These are phyloP conservation scores for Drosophila putrida DNA, from an alignment of 2,888 invertebrate species.

Conservation along the genomic window DNA sequence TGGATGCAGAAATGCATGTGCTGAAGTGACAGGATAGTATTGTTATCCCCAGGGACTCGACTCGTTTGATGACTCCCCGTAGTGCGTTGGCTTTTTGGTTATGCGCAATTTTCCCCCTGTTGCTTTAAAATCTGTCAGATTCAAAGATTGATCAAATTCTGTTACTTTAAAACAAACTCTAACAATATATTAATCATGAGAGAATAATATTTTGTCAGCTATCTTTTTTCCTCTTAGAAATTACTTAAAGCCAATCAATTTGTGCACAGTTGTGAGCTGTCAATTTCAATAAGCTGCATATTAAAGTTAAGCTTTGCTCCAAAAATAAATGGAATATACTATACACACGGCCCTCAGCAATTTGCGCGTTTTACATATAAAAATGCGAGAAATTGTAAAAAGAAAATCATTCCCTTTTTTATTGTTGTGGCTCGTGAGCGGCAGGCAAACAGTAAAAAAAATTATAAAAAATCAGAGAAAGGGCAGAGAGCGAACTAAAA, in stretches of 20 bases:
- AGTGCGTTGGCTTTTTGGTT: slow-evolving; percentile 45
- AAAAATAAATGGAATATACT: slow-evolving; percentile 21
- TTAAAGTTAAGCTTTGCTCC: slow-evolving; percentile 26
- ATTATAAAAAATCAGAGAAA: not conserved
- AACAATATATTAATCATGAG: slow-evolving; percentile 5
- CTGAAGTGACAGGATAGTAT: slow-evolving; percentile 27
- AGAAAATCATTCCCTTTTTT: slow-evolving; percentile 28
- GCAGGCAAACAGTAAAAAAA: slow-evolving; percentile 11
- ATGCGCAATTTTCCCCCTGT: not conserved
- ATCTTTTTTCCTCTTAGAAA: not conserved
- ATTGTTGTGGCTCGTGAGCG: slow-evolving; percentile 10
- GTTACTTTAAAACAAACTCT: slow-evolving; percentile 9
- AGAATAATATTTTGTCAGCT: slow-evolving; percentile 1
- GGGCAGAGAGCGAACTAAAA: not conserved
- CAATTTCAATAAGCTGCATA: slow-evolving; percentile 61
- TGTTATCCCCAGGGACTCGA: slow-evolving; percentile 25
- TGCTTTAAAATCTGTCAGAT: slow-evolving; percentile 5
- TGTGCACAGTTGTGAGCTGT: slow-evolving; percentile 49
- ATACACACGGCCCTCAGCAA: slow-evolving; percentile 14
- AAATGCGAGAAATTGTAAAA: slow-evolving; percentile 38
- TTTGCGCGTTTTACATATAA: slow-evolving; percentile 42
- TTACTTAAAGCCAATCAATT: slow-evolving; percentile 59
- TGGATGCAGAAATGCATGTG: slow-evolving; percentile 9
- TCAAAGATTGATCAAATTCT: not conserved
- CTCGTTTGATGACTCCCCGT: slow-evolving; percentile 36